These are phyloP conservation scores for Myanophis thanlyinensis DNA, from an alignment of 2,113 vertebrate species.

Conservation along the genomic window DNA sequence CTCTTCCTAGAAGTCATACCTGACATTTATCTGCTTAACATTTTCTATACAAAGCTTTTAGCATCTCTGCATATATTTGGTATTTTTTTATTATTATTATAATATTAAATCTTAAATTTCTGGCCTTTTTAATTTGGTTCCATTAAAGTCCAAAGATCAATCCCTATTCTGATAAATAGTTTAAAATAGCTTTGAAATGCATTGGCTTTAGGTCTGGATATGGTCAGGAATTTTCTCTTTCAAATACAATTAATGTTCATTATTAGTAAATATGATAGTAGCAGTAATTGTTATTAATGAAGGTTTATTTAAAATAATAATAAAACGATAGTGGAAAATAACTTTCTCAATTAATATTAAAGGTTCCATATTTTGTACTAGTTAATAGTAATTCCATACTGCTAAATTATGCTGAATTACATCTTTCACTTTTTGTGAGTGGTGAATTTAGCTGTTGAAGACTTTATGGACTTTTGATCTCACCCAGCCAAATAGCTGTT, in stretches of 20 bases:
- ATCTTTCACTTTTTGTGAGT: not conserved
- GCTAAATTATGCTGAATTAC: not conserved
- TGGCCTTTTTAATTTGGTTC: not conserved
- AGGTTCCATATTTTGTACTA: not conserved
- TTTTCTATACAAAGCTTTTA: not conserved
- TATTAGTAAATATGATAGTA: not conserved
- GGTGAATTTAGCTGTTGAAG: not conserved
- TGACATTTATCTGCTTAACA: not conserved
- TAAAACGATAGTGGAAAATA: not conserved
- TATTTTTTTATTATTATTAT: not conserved
- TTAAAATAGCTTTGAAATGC: not conserved
- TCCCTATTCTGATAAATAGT: not conserved
- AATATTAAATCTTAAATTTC: not conserved
- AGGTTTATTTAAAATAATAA: not conserved
- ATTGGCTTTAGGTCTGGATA: not conserved
- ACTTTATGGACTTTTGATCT: not conserved
- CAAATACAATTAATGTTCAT: not conserved
- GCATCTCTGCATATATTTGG: not conserved
- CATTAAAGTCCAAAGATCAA: conserved; percentile 1
- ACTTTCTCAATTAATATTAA: not conserved
- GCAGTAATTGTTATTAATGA: not conserved
- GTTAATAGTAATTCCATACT: not conserved
- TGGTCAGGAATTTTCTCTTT: not conserved
- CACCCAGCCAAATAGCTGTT: not conserved
- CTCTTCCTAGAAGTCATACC: not conserved